These are phyloP conservation scores for Chrysaora quinquecirrha DNA, from an alignment of 30 jellyfish, hydroid and myxozoan species.

Conservation along the genomic window DNA sequence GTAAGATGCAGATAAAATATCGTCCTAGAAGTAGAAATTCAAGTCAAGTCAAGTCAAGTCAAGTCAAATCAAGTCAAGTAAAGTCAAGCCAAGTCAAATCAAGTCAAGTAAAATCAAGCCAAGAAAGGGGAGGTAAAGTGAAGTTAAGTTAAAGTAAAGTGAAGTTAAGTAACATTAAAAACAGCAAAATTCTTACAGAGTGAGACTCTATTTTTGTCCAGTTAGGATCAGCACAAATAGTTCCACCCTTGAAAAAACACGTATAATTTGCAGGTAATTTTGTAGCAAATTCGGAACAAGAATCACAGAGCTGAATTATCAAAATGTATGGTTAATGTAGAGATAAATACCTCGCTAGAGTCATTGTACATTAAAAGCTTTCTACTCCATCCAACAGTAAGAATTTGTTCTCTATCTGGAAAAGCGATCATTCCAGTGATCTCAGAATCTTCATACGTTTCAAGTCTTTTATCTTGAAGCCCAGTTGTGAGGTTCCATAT, in stretches of 20 bases:
- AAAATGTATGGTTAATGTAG: neutral
- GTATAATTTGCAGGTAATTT: neutral
- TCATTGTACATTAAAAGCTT: constrained; percentile 67
- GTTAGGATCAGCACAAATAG: constrained; percentile 63
- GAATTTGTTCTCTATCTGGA: constrained; percentile 65
- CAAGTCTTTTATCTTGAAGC: constrained; percentile 53
- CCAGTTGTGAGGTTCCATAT: constrained; percentile 79
- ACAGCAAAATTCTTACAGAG: constrained; percentile 30
- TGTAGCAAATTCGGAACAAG: too few relatives aligned
- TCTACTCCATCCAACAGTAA: constrained; percentile 84
- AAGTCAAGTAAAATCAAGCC: too few relatives aligned
- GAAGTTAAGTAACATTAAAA: neutral
- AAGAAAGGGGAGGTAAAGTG: too few relatives aligned
- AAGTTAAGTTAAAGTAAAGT: neutral
- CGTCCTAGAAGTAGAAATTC: constrained; percentile 44
- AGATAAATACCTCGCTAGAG: constrained; percentile 36
- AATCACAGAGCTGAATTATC: neutral
- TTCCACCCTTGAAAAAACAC: constrained; percentile 49
- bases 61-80: too few relatives aligned
- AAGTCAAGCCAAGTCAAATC: too few relatives aligned
- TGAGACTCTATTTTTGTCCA: constrained; percentile 69
- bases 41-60: neutral
- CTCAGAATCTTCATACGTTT: constrained; percentile 71
- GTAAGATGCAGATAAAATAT: constrained; percentile 73
- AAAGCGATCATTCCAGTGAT: constrained; percentile 68